phyloP scores from a whole-genome alignment of 1,140 invertebrate genomes.

The Drosophila albomicans region DNA sequence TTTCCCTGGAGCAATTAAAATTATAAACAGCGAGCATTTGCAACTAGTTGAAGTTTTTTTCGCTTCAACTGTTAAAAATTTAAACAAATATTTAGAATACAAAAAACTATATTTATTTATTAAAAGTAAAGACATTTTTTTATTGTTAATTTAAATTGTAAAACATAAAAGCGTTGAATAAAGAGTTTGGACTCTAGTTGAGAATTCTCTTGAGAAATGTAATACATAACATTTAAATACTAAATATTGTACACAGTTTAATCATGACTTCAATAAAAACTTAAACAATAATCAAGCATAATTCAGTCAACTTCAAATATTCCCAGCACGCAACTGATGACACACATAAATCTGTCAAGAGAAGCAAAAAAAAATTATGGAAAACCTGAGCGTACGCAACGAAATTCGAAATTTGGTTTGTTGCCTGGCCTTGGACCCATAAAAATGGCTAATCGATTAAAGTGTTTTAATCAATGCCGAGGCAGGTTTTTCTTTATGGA shows the following conservation, averaged over 20 bases:
- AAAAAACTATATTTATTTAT: too few relatives aligned
- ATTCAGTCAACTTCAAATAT: neutral
- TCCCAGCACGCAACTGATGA: neutral
- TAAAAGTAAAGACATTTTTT: too few relatives aligned
- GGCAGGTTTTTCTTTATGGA: constrained; percentile 18
- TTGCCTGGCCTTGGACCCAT: neutral
- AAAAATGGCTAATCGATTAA: constrained; percentile 33
- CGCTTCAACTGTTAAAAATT: too few relatives aligned
- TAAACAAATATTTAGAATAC: too few relatives aligned
- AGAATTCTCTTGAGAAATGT: too few relatives aligned
- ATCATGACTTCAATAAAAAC: neutral
- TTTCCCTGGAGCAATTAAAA: constrained; percentile 17
- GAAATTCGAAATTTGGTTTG: neutral
- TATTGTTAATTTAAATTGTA: too few relatives aligned
- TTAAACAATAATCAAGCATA: neutral
- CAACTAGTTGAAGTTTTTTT: too few relatives aligned
- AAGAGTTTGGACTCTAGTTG: too few relatives aligned
- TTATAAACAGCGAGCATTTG: neutral
- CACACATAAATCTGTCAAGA: constrained; percentile 12
- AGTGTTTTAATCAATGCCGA: constrained; percentile 61
- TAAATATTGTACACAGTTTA: too few relatives aligned
- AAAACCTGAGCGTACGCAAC: neutral
- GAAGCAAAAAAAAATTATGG: neutral
- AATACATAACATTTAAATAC: too few relatives aligned
- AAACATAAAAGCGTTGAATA: too few relatives aligned